A percentile compares a stretch with the other conserved stretches of the same genome.
phyloP scores from a whole-genome alignment of 2,888 invertebrate genomes.

The Drosophila affinis region DNA sequence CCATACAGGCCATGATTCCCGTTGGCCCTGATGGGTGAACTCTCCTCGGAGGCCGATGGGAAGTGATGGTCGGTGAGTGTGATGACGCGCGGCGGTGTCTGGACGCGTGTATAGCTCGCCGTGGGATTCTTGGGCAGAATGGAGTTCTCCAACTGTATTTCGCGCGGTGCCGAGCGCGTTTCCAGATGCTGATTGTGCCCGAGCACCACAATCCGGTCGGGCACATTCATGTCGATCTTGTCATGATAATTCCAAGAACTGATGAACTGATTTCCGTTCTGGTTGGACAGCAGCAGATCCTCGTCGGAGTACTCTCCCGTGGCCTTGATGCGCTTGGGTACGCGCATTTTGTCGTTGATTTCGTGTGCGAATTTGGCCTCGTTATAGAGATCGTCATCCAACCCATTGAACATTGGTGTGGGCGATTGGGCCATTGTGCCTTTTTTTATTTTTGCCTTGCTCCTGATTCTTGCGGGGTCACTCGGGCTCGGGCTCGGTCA shows the following conservation, averaged over 20 bases:
- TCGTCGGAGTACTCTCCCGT: conserved; percentile 88
- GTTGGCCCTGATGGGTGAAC: conserved; percentile 70
- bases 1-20: conserved; percentile 55
- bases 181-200: conserved; percentile 89
- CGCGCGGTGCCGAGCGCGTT: conserved; percentile 93
- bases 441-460: neutral
- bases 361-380: conserved; percentile 89
- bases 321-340: conserved; percentile 91
- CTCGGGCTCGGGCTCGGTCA: neutral
- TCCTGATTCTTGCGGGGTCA: neutral
- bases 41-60: conserved; percentile 87
- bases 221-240: conserved; percentile 95
- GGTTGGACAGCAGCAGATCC: conserved; percentile 86
- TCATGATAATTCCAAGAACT: conserved; percentile 88
- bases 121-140: conserved; percentile 87
- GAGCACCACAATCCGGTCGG: conserved; percentile 95
- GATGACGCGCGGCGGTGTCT: conserved; percentile 94
- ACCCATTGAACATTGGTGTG: conserved; percentile 86
- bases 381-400: conserved; percentile 86
- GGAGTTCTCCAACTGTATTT: conserved; percentile 93
- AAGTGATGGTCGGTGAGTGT: conserved; percentile 94
- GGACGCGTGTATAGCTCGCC: conserved; percentile 89
- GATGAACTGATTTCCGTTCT: conserved; percentile 84
- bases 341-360: conserved; percentile 92
- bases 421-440: conserved; percentile 87